These are phyloP conservation scores for Xanthorhoe designata DNA, from an alignment of 2,888 invertebrate genomes.

Conservation along the genomic window DNA sequence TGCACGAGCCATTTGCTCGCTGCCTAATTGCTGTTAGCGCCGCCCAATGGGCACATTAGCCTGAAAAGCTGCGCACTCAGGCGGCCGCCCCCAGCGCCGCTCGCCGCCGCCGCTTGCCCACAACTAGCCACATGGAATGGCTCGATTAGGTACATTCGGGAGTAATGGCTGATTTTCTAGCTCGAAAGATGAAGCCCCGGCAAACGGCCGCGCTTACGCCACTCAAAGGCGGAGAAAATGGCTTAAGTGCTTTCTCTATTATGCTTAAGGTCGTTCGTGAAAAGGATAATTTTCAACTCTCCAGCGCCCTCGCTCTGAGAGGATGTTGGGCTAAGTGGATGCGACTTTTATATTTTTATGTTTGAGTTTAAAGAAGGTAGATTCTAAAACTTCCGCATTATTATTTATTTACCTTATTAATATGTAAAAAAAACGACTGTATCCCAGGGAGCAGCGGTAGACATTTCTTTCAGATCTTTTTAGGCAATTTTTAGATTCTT, in stretches of 20 bases:
- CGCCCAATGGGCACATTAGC: conserved; percentile 82
- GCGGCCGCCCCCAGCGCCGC: conserved; percentile 56
- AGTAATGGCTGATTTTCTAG: conserved; percentile 84
- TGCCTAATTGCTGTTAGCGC: conserved; percentile 82
- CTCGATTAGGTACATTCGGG: conserved; percentile 69
- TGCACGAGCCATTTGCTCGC: conserved; percentile 83
- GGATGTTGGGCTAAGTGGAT: conserved; percentile 64
- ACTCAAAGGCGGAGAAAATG: conserved; percentile 86
- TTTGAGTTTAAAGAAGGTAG: neutral
- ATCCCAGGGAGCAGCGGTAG: too few species aligned
- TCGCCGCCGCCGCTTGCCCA: conserved; percentile 48
- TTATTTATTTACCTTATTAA: too few species aligned
- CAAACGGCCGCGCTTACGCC: conserved; percentile 84
- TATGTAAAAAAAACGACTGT: too few species aligned
- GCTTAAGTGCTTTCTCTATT: conserved; percentile 86
- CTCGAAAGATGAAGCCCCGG: conserved; percentile 79
- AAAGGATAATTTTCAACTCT: conserved; percentile 86
- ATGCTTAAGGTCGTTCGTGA: conserved; percentile 85
- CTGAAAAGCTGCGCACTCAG: conserved; percentile 66
- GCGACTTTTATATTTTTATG: conserved; percentile 37
- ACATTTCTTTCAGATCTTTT: too few species aligned
- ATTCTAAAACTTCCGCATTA: neutral
- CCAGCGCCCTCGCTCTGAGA: conserved; percentile 69
- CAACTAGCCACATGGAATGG: conserved; percentile 58
- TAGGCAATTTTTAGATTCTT: too few species aligned